These are phyloP conservation scores for Drosophila insularis DNA, from an alignment of 1,140 invertebrate genomes.

Conservation along the genomic window DNA sequence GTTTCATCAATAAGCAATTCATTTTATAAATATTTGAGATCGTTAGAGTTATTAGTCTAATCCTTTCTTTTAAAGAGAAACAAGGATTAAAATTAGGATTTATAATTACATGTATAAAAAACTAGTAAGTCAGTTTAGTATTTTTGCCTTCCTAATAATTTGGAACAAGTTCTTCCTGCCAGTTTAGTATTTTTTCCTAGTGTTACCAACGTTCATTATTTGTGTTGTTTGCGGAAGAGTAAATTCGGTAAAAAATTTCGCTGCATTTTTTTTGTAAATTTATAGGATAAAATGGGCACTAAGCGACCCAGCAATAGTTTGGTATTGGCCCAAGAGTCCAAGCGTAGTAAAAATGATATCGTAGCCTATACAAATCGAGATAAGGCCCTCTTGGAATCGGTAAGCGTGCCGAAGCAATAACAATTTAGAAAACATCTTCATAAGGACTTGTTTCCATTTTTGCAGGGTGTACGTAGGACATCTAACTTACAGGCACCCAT, in stretches of 20 bases:
- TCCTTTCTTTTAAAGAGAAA: too few relatives aligned
- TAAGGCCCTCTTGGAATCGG: conserved; percentile 78
- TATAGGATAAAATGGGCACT: conserved; percentile 45
- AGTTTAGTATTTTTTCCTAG: conserved; percentile 35
- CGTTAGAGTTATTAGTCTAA: background rate
- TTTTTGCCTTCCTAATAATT: too few relatives aligned
- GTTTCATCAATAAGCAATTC: background rate
- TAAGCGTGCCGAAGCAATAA: conserved; percentile 51
- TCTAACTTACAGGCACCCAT: conserved; percentile 96
- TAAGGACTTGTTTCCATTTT: conserved; percentile 2
- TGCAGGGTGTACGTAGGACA: conserved; percentile 87
- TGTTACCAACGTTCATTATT: conserved; percentile 20
- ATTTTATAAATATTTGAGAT: background rate
- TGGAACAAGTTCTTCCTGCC: background rate
- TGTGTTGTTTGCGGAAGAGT: conserved; percentile 27
- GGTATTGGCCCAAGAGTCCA: conserved; percentile 85
- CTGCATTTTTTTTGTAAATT: conserved; percentile 13
- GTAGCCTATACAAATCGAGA: conserved; percentile 77
- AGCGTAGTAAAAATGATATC: conserved; percentile 86
- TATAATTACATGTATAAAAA: background rate
- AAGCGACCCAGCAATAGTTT: conserved; percentile 83
- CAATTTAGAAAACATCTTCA: background rate
- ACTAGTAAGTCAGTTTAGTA: too few relatives aligned
- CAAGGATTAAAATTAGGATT: background rate
- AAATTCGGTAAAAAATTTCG: conserved; percentile 19